Evolutionary conservation across 2,797 vertebrate species (phyloP), one percentile per base, ranked within the genome.

Genomic region (Gymnopithys bicolor): DNA sequence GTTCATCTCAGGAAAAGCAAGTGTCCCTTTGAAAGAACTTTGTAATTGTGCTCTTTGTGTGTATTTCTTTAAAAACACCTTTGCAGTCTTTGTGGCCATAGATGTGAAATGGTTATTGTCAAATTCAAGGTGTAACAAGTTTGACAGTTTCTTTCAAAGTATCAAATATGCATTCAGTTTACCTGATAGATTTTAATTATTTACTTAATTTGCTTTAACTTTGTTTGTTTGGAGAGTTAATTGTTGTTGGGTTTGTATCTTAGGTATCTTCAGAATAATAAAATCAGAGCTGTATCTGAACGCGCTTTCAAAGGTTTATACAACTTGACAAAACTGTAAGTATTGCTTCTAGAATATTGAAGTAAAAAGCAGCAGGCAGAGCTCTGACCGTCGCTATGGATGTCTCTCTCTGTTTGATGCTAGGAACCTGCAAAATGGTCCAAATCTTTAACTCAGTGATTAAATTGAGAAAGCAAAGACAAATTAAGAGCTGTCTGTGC

Each of bases 281-380:
- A 97, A 91, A 99, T 99, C 87, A 97, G 92, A 94, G 95, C 97
- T 23, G 97, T 99, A 55, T 98, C 98, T 70, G 97, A 98, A 17
- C 96, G 97, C 30, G 98, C 99, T 32, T 99, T 99, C 97, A 98
- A 98, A 94, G 99, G 99, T 55, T 98, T 99, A 81, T 96, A 98
- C 92, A 99, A 98, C 95, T 97, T 99, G 55, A 99, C 98, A 62
- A 98, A 99, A 92, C 98, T 99, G 99, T 99, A 97, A 99, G 99
- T 99, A 96, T 30, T 13, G 21, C 16, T 41, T 33, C 62, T 60
- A 6, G 10, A 74, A 37, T 71, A 49, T 3, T 45, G 43, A 53
- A 39, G 10, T 68, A 48, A 39, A 93, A 75, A 59, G 35, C 19
- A 69, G 49, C 0, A 1, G 23, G 19, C 45, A 71, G 32, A 78